Conservation (phyloP, 2,113 vertebrate genomes). For the Nothocercus julius region DNA sequence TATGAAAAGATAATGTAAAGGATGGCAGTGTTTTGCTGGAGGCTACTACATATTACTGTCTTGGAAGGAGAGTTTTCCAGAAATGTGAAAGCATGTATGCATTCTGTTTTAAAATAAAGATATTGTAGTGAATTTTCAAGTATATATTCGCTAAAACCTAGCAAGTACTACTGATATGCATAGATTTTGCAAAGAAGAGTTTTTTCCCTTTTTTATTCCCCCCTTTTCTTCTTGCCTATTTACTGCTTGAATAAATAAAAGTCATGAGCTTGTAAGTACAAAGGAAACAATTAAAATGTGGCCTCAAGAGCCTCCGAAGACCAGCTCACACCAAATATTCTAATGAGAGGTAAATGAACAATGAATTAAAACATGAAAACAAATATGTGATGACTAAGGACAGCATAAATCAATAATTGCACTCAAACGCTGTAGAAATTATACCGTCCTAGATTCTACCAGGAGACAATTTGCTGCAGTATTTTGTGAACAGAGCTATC, state of each 20-base stretch:
- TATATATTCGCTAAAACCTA: neutral
- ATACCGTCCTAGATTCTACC: conserved; percentile 44
- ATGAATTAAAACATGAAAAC: conserved; percentile 65
- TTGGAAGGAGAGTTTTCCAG: neutral
- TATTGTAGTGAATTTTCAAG: conserved; percentile 31
- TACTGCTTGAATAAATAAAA: conserved; percentile 46
- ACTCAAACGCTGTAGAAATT: conserved; percentile 64
- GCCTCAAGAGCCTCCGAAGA: conserved; percentile 62
- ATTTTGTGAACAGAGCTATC: conserved; percentile 75
- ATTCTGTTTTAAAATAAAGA: neutral
- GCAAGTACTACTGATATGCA: neutral
- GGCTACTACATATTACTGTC: neutral
- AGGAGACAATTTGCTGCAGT: conserved; percentile 71
- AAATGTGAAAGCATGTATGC: neutral
- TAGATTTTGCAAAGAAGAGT: neutral
- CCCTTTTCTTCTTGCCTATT: neutral
- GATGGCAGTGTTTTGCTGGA: conserved; percentile 13
- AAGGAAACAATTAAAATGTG: conserved; percentile 63
- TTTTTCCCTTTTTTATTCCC: neutral
- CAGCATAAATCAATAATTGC: conserved; percentile 69
- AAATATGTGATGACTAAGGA: conserved; percentile 66
- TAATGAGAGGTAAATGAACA: conserved; percentile 72
- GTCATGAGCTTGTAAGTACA: conserved; percentile 36
- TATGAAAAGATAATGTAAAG: conserved; percentile 2
- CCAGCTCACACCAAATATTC: conserved; percentile 55